Base-by-base conservation (phyloP, 2,113 vertebrate species). In the Chionodraco myersi region DNA sequence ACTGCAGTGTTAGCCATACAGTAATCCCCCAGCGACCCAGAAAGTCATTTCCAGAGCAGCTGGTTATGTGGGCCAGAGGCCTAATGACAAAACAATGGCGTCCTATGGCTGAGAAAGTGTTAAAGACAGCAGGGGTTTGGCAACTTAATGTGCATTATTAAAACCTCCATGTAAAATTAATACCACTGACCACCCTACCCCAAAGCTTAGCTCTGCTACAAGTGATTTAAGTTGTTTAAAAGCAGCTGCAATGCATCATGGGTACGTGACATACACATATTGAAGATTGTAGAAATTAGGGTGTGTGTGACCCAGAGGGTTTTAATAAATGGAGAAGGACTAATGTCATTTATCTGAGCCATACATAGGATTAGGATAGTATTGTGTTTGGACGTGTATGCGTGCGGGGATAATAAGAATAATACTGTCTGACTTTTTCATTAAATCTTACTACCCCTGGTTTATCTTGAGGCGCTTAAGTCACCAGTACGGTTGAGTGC, bases 1-100 rank as follows among this genome's bases (percentile, higher is more conserved):
- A 68, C 75, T 14, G 63, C 51, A 6, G 81, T 26, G 57, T 79
- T 77, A 76, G 82, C 73, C 48, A 0, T 66, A 36, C 67, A 53
- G 13, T 94, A 94, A 93, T 93, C 91, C 88, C 68, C 10, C 15
- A 10, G 49, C 83, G 90, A 90, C 91, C 92, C 91, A 93, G 82
- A 92, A 90, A 91, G 81, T 71, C 16, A 78, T 77, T 78, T 87
- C 65, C 79, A 44, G 68, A 92, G 89, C 91, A 92, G 90, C 91
- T 91, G 89, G 83, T 71, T 75, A 86, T 89, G 77, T 89, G 86
- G 85, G 82, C 77, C 83, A 73, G 75, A 75, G 67, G 69, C 73
- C 85, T 83, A 77, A 79, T 80, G 74, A 78, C 71, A 64, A 67
- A 80, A 84, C 90, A 84, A 70, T 85, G 2, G 72, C 18, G 48